Percentiles rank a stretch among this genome's conserved stretches.
These are phyloP conservation scores for Miniopterus natalensis DNA, from an alignment of 2,113 vertebrate genomes.

Conservation along the genomic window DNA sequence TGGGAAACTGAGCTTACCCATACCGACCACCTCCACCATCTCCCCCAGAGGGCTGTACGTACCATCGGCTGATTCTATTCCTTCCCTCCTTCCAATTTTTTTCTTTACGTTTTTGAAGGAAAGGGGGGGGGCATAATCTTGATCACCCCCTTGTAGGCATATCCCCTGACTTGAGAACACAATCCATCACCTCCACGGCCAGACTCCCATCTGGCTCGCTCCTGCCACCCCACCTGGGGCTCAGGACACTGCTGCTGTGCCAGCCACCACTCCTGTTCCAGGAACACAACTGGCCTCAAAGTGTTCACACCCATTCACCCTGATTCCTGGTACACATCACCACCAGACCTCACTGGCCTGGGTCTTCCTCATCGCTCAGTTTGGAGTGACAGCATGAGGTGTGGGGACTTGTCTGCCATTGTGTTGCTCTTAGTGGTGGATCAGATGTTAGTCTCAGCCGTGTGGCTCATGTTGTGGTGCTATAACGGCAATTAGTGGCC, in stretches of 20 bases:
- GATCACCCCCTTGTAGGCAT: accelerated
- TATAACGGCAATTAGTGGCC: accelerated
- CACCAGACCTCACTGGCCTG: not conserved
- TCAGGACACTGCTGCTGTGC: accelerated
- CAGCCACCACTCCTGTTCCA: not conserved
- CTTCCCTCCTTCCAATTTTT: accelerated
- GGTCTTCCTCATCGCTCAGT: not conserved
- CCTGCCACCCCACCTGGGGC: accelerated
- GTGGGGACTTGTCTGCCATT: not conserved
- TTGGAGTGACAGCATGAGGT: not conserved
- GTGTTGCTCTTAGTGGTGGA: not conserved
- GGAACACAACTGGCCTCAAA: not conserved
- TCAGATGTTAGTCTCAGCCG: no score
- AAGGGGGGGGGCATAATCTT: no score
- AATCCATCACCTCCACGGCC: accelerated
- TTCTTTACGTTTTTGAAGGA: not conserved
- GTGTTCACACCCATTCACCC: accelerated
- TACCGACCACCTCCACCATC: accelerated
- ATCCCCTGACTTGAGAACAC: no score
- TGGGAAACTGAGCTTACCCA: accelerated
- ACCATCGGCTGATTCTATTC: accelerated
- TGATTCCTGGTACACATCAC: no score
- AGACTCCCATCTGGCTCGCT: not conserved
- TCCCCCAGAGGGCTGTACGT: accelerated
- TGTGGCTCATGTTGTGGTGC: accelerated